phyloP scores from a whole-genome alignment of 2,113 vertebrate genomes.

The Orcinus orca region DNA sequence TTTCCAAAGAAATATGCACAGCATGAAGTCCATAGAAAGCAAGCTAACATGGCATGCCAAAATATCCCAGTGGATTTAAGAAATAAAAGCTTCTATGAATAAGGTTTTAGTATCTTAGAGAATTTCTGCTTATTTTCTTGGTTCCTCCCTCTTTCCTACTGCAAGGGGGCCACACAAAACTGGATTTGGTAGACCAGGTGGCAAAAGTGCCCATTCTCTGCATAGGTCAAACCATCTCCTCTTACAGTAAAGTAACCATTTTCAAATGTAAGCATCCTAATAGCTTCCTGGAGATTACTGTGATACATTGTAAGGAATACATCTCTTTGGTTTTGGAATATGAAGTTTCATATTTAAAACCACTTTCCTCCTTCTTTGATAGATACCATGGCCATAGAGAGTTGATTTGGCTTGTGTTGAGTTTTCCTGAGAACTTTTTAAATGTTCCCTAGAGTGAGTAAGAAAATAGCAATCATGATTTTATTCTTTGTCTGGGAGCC shows the following conservation, averaged over 20 bases:
- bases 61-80: not conserved
- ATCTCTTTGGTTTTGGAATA: constrained; percentile 30
- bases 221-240: not conserved
- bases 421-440: constrained; percentile 55
- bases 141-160: not conserved
- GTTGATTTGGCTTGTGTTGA: constrained; percentile 48
- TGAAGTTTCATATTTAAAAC: constrained; percentile 54
- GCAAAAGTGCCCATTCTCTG: not conserved
- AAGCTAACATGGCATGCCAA: not conserved
- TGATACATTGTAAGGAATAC: not conserved
- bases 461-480: not conserved
- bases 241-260: not conserved
- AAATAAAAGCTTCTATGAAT: not conserved
- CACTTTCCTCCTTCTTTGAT: not conserved
- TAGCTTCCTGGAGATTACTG: not conserved
- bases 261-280: not conserved
- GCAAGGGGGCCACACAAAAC: not conserved
- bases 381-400: not conserved
- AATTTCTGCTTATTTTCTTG: not conserved
- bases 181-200: not conserved
- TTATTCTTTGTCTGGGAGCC: not conserved
- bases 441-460: constrained; percentile 16
- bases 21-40: not conserved
- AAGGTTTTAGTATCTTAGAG: not conserved
- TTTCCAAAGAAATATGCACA: not conserved